Evolutionary conservation across 2,113 vertebrate species (phyloP), one percentile per base, ranked within the genome.

Genomic region (Herpailurus yagouaroundi): DNA sequence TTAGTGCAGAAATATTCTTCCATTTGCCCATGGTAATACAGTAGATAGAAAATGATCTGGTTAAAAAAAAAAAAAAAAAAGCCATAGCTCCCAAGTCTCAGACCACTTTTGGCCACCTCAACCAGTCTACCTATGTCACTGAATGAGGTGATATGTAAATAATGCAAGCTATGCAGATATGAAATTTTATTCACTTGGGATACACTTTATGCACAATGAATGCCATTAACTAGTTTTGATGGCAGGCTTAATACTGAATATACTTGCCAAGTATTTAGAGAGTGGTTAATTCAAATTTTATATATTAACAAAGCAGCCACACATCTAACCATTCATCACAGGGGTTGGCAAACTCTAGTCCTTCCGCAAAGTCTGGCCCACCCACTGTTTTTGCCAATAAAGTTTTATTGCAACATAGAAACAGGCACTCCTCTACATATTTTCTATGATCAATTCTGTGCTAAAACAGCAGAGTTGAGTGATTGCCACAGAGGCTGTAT

Each of bases 381-480:
- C 13, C 11, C 25, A 48, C 12, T 92, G 2, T 25, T 64, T 96
- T 55, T 80, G 2, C n/a, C 69, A 91, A 94, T 93, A 80, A 95
- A 97, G n/a, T 25, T 94, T 94, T 86, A 94, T 95, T 96, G 60
- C 41, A 91, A 82, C 41, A 74, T 71, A 69, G 16, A 25, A 74
- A 86, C 60, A 63, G 38, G 9, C 73, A 48, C 85, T 18, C 4
- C 11, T 92, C 80, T 71, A 60, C 25, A 66, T 92, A 52, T 68
- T 94, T 94, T 77, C 74, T 80, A 0, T 73, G 57, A 88, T 10
- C 45, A 10, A 36, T 41, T 97, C 94, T 84, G n/a, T 77, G 18
- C 12, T 82, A n/a, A 97, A 85, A 74, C 25, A 55, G 16, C 31
- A 36, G 50, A 89, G 7, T 4, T 91, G 68, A 69, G 48, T 64